Base-by-base conservation (phyloP, 1,140 invertebrate species). In the Delia radicum region DNA sequence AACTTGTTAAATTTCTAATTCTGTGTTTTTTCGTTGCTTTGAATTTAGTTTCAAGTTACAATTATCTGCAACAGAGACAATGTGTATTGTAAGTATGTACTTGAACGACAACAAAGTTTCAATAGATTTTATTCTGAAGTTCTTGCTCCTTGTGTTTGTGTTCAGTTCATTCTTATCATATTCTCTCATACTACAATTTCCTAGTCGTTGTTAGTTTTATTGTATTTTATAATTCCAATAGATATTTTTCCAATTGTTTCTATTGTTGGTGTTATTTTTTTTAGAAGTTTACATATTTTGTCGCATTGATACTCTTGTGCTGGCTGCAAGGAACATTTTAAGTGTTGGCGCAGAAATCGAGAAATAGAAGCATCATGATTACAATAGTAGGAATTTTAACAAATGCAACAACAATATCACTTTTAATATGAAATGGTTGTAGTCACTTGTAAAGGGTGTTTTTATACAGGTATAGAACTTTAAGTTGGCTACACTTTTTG, bases 221-320 rank as follows among this genome's bases (percentile, higher is more conserved):
- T 55, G 48, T 55, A 55, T 55, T 55, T 55, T 55, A 55, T 21
- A 55, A 55, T 55, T 55, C n/a, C 48, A 55, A 55, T 55, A 55
- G 48, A 55, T 55, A 21, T 55, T 55, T 55, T 5, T 55, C 15
- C 18, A 55, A 55, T 55, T 55, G 48, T 42, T 33, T 33, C 4
- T 33, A 33, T 33, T 33, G n/a, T 48, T n/a, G 42, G 15, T 42
- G 37, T 42, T 21, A 21, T 55, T 21, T 55, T 21, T 55, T 21
- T 55, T 55, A 7, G 1, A n/a, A n/a, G n/a, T n/a, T 55, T 55
- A 21, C 18, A 55, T 21, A n/a, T 55, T 55, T 55, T 55, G 48
- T 55, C 48, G 48, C 48, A 55, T 55, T 55, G 48, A 55, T 55
- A 55, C 48, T 55, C n/a, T 55, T 55, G 48, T n/a, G 21, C 48